Evolutionary conservation across 2,113 vertebrate species (phyloP), one percentile per base, ranked within the genome.

Genomic region (Psammodynastes pulverulentus): DNA sequence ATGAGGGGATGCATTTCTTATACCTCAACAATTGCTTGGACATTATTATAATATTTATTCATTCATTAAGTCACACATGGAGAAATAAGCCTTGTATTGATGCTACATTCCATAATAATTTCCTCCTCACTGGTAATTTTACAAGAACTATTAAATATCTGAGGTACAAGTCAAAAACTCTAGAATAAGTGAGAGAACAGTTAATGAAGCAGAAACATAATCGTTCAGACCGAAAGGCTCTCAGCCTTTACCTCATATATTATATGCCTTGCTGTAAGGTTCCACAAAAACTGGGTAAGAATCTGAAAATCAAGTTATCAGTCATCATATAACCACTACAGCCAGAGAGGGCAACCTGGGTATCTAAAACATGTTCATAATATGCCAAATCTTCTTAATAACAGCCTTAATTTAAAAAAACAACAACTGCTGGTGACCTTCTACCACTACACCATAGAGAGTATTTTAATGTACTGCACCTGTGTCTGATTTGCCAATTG

Each of bases 41-140:
- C 94, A 95, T 86, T 90, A 58, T 86, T 90, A 92, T 94, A 95
- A 96, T 96, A 95, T 96, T 95, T 97, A 95, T 96, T 96, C 95
- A 96, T 95, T 95, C 91, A 91, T 94, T 79, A 48, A 90, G 51
- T 51, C 0, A 0, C 72, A 34, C 84, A 91, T 90, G 94, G 94
- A 93, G 94, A 92, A 89, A 94, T 92, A 91, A 39, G 91, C 92
- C 93, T 89, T 91, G 84, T 85, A 84, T 93, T 87, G 52, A 84
- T 90, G 52, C 91, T 95, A 58, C 84, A 91, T 92, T 0, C 0
- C 15, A 2, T 84, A 89, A 56, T 91, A 93, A 86, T 86, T 90
- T 88, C 84, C 79, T 56, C 72, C 24, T 13, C 39, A 34, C 67
- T 67, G 45, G 93, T 58, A 9, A 93, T 84, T 54, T 89, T 92